Evolutionary conservation across 2,113 vertebrate species (phyloP).

Genomic region (Brienomyrus brachyistius): DNA sequence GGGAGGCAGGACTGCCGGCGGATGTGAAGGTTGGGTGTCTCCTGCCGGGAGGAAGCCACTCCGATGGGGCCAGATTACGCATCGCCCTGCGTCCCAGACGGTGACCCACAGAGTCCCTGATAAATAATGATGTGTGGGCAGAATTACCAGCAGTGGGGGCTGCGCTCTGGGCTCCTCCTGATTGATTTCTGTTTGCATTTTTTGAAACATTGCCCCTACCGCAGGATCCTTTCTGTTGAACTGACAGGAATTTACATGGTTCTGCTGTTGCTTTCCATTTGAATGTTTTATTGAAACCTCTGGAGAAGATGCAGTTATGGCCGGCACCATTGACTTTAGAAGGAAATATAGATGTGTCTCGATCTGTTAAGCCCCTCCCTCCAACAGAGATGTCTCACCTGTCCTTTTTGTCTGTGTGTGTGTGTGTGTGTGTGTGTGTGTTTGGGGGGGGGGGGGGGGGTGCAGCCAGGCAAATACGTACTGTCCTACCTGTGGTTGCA

Average conservation of each 20-base stretch:
- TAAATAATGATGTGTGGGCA: conserved; percentile 43
- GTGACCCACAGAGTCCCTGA: conserved; percentile 46
- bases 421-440: no score
- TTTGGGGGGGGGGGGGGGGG: no score
- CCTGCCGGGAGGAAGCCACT: conserved; percentile 37
- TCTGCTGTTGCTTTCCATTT: conserved; percentile 21
- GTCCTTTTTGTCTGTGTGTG: no score
- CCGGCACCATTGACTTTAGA: not conserved
- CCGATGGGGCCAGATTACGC: conserved; percentile 33
- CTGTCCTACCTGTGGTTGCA: not conserved
- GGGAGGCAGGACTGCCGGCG: conserved; percentile 26
- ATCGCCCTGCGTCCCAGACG: conserved; percentile 43
- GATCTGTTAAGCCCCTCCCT: not conserved
- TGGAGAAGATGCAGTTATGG: conserved; percentile 8
- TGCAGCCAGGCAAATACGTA: not conserved
- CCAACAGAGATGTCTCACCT: not conserved
- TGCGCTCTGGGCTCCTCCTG: conserved; percentile 7
- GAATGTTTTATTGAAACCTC: not conserved
- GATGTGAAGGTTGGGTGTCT: conserved; percentile 48
- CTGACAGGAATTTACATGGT: conserved; percentile 30
- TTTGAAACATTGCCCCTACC: conserved; percentile 28
- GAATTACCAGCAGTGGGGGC: not conserved
- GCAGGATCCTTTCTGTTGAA: conserved; percentile 33
- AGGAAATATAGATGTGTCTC: not conserved
- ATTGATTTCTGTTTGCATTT: conserved; percentile 40